A percentile compares a stretch with the other conserved stretches of the same genome.
These are phyloP conservation scores for Drosophila cardini DNA, from an alignment of 1,140 invertebrate genomes.

Conservation along the genomic window DNA sequence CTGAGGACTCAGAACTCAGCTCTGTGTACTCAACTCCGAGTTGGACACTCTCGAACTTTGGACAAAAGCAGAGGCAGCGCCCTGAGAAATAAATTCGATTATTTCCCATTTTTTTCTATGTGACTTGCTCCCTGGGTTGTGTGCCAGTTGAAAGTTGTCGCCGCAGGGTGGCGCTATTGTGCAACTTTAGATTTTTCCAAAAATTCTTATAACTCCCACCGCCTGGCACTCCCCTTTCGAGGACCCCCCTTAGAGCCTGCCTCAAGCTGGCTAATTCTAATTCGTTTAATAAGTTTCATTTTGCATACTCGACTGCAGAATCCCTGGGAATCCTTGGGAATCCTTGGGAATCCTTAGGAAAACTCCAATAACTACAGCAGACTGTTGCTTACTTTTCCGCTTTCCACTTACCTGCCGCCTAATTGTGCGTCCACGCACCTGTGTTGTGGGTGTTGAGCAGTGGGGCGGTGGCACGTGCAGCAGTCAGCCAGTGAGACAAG, in stretches of 20 bases:
- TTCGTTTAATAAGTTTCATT: conserved; percentile 67
- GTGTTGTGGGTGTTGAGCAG: conserved; percentile 29
- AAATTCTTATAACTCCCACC: neutral
- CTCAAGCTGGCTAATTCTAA: conserved; percentile 75
- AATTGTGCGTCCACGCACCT: conserved; percentile 75
- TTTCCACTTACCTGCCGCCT: conserved; percentile 37
- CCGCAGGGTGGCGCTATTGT: conserved; percentile 54
- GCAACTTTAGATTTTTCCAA: neutral
- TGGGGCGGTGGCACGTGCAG: conserved; percentile 58
- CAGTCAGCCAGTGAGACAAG: no score
- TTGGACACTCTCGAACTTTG: conserved; percentile 58
- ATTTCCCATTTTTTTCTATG: conserved; percentile 10
- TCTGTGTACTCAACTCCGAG: conserved; percentile 1
- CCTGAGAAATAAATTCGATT: conserved; percentile 78
- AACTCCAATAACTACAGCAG: conserved; percentile 65
- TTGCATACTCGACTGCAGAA: conserved; percentile 67
- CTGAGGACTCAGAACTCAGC: neutral
- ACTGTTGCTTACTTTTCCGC: conserved; percentile 26
- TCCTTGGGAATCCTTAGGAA: conserved; percentile 59
- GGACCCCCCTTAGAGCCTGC: neutral
- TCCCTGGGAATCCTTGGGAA: conserved; percentile 41
- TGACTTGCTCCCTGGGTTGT: neutral
- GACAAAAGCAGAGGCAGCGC: conserved; percentile 55
- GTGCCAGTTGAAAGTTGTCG: conserved; percentile 38
- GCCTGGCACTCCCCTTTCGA: neutral